Evolutionary conservation across 1,140 invertebrate genomes (phyloP), one percentile per base, ranked within the genome.

Genomic region (Drosophila burlai): DNA sequence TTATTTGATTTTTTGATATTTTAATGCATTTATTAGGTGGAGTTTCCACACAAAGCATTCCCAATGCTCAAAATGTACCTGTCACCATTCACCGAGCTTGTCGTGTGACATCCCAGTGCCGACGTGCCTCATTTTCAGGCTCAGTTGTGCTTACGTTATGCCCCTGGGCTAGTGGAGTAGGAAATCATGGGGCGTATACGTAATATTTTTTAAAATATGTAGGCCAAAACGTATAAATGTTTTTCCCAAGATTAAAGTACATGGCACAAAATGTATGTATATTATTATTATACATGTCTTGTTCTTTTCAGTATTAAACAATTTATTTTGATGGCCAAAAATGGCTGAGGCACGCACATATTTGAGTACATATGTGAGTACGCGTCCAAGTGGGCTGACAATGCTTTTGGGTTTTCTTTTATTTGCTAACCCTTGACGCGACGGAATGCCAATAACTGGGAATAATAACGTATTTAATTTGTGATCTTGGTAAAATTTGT

Each of bases 261-360:
- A 36, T 21, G 13, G 18, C 29, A 26, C 45, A 26, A 16, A 26
- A 26, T 7, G 8, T 54, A 21, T 54, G 11, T 21, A 15, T 13
- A 29, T 31, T 21, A 8, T 24, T 24, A 7, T 24, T 16, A 7
- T 16, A 16, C 6, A 55, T 38, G 10, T 36, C 21, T 24, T 24
- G 52, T 55, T 55, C 11, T 26, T 24, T 57, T 1, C 15, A 1
- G 54, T n/a, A 40, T n/a, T 40, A 24, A 26, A 40, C 8, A n/a
- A 57, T 57, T 57, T 57, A 57, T 57, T 57, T 26, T n/a, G 34
- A 55, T 55, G 31, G 34, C 18, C 18, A 21, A 54, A 55, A 55
- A 36, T 24, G 31, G 52, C 52, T 55, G 21, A 24, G 18, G 52
- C 52, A 36, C 31, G 52, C 52, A 55, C 52, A 16, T 26, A 5